Conservation (phyloP, 1,140 invertebrate genomes). For the Macrotrachela quadricornifera region DNA sequence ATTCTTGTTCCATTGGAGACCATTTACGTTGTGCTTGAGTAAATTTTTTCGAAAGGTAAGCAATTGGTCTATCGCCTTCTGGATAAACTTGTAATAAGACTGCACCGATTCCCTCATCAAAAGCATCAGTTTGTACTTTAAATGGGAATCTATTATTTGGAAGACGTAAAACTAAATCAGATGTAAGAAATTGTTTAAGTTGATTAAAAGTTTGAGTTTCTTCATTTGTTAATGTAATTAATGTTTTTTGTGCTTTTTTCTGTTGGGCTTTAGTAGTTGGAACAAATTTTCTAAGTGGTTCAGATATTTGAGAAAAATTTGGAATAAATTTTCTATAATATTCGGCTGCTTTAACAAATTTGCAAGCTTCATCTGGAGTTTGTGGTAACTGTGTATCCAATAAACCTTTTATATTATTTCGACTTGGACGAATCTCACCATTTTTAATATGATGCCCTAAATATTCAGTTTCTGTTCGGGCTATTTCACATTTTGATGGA, state of each 20-base stretch:
- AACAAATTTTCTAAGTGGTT: no score
- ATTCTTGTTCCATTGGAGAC: no score
- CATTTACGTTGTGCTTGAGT: no score
- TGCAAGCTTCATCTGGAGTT: background rate
- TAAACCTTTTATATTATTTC: background rate
- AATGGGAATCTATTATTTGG: background rate
- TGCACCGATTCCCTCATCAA: background rate
- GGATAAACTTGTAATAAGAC: background rate
- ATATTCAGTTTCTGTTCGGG: conserved; percentile 18
- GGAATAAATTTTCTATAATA: background rate
- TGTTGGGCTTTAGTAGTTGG: no score
- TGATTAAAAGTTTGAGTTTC: background rate
- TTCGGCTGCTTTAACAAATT: background rate
- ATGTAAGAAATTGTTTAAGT: background rate
- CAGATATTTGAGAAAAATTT: background rate
- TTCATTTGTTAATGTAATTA: background rate
- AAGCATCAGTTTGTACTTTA: background rate
- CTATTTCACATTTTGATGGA: conserved; percentile 26
- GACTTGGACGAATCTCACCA: conserved; percentile 4
- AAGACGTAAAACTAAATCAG: no score
- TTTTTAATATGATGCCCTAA: conserved; percentile 18
- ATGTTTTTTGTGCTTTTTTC: background rate
- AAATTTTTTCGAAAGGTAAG: no score
- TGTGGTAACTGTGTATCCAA: background rate
- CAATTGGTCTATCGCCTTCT: no score